Base-by-base conservation (phyloP, 1,140 invertebrate genomes). In the Lepidotrigona ventralis region DNA sequence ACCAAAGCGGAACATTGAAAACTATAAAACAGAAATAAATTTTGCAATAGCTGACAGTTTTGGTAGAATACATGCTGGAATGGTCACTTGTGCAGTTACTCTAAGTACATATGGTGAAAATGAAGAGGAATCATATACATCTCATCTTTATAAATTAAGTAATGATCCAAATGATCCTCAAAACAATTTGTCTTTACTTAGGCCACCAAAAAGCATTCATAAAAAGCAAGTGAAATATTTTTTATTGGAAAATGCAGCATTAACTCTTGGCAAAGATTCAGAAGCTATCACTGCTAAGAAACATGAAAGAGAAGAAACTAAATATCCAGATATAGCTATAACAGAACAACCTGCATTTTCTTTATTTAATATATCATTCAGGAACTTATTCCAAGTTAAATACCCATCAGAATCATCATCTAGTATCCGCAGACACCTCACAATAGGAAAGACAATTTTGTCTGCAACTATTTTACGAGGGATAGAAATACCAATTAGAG, bases 111-210 rank as follows among this genome's bases (percentile, higher is more conserved):
- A 89, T 23, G 89, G 85, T 3, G 26, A 75, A 11, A 66, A 70
- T 15, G 12, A 80, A 12, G 73, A 88, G 79, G 86, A 91, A 39
- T 56, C 81, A 21, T 76, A 19, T 29, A 15, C 58, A 6, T 74
- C 21, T 17, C 79, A 90, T 53, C 66, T 90, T 26, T 91, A 88
- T 63, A 89, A 80, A 79, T 75, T 86, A 5, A 91, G 85, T 33
- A 92, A 92, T 68, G 93, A 94, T 79, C 93, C 93, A 5, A 94
- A 94, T 56, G 93, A 94, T 87, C 93, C 93, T 2, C 91, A 92
- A 64, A 89, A 92, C 53, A 79, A 68, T 60, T 60, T 90, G 11
- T 90, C 88, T 17, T 56, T 91, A 1, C 17, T 81, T 2, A 89
- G 81, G 46, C 86, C 88, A 64, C 86, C 54, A 46, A 89, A 72